These are phyloP conservation scores for Pachymerium ferrugineum DNA, from an alignment of 2,888 invertebrate genomes.

Conservation along the genomic window DNA sequence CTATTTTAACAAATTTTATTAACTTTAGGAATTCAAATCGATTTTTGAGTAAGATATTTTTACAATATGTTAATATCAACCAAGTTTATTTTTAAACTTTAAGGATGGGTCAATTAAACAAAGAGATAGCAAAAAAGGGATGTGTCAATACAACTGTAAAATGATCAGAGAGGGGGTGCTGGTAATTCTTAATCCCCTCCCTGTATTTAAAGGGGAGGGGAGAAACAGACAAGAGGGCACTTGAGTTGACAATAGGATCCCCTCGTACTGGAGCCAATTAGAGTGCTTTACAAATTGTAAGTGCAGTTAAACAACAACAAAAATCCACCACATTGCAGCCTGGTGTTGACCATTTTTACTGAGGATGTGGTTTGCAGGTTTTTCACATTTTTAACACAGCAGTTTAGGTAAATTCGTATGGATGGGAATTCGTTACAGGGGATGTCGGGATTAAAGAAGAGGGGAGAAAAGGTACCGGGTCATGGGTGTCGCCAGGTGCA, in stretches of 20 bases:
- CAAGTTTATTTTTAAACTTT: too few species aligned
- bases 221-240: not conserved
- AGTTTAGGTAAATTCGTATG: not conserved
- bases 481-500: not conserved
- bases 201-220: not conserved
- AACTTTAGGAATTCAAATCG: too few species aligned
- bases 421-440: not conserved
- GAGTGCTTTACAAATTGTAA: slow-evolving; percentile 4
- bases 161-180: too few species aligned
- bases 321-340: not conserved
- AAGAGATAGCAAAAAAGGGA: too few species aligned
- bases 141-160: too few species aligned
- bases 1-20: too few species aligned
- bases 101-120: too few species aligned
- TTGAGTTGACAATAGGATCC: not conserved
- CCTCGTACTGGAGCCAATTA: not conserved
- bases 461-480: not conserved
- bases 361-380: not conserved
- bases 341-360: not conserved
- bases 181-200: not conserved
- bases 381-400: too few species aligned
- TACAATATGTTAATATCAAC: too few species aligned
- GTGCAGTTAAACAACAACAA: not conserved
- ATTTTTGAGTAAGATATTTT: too few species aligned
- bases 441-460: not conserved